Conservation (phyloP, 2,888 invertebrate genomes). For the Apamea crenata region DNA sequence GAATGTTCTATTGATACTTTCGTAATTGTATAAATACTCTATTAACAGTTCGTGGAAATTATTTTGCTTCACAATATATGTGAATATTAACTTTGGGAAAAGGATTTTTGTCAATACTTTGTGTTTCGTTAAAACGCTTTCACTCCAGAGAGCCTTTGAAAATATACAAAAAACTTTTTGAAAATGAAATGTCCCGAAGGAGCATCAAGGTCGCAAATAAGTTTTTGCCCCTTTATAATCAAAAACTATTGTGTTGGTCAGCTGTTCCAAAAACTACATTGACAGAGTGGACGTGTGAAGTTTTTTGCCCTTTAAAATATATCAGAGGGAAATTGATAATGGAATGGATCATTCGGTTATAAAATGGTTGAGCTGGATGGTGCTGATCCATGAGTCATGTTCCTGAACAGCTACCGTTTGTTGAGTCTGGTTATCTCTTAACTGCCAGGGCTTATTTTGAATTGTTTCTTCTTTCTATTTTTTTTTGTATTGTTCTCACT, state of each 20-base stretch:
- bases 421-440: background rate
- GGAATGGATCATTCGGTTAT: background rate
- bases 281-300: background rate
- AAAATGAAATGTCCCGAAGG: background rate
- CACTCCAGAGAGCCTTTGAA: background rate
- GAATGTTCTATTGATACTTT: background rate
- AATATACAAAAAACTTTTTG: background rate
- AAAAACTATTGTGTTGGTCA: background rate
- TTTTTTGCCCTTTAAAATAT: constrained; percentile 16
- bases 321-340: constrained; percentile 6
- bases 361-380: background rate
- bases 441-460: background rate
- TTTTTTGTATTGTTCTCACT: background rate
- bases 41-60: constrained; percentile 14
- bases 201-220: background rate
- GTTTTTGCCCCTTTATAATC: too few relatives aligned
- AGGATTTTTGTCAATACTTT: background rate
- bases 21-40: background rate
- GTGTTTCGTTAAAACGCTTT: background rate
- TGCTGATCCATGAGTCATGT: background rate
- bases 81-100: background rate
- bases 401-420: background rate
- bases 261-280: constrained; percentile 4
- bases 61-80: background rate
- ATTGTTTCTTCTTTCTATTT: background rate